A percentile compares a stretch with the other conserved stretches of the same genome.
Evolutionary conservation across 2,113 vertebrate species (phyloP).

Genomic region (Pycnonotus jocosus): DNA sequence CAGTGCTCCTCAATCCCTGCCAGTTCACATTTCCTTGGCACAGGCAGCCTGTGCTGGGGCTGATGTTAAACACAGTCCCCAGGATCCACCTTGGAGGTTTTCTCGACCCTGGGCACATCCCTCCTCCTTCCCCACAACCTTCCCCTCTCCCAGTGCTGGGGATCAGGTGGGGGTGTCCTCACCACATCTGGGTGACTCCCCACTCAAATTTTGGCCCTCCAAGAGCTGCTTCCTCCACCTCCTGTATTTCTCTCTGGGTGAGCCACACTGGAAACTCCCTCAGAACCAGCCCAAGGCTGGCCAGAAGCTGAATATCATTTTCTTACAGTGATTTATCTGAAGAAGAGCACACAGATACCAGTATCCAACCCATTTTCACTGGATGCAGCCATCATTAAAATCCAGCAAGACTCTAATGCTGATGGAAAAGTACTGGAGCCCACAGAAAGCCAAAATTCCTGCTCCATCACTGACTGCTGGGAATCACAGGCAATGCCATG

Average conservation of each 20-base stretch:
- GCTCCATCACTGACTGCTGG: background rate
- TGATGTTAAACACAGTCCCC: accelerated
- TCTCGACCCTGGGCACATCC: background rate
- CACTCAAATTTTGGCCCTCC: background rate
- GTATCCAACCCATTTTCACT: background rate
- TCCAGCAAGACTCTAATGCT: background rate
- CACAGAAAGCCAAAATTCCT: background rate
- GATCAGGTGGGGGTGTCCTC: background rate
- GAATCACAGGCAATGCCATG: background rate
- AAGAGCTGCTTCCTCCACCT: background rate
- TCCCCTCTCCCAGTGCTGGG: background rate
- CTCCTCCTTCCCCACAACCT: background rate
- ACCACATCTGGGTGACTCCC: background rate
- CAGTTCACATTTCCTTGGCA: background rate
- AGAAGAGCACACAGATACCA: background rate
- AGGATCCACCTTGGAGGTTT: background rate
- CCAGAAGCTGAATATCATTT: background rate
- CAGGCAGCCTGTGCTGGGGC: background rate
- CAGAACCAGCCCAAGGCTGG: background rate
- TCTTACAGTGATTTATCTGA: background rate
- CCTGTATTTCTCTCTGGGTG: background rate
- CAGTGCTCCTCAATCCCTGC: background rate
- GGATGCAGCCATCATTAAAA: background rate
- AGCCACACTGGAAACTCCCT: background rate
- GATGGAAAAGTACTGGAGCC: background rate